Conservation (phyloP, 92 coral and sea anemone species). For the Desmophyllum pertusum region DNA sequence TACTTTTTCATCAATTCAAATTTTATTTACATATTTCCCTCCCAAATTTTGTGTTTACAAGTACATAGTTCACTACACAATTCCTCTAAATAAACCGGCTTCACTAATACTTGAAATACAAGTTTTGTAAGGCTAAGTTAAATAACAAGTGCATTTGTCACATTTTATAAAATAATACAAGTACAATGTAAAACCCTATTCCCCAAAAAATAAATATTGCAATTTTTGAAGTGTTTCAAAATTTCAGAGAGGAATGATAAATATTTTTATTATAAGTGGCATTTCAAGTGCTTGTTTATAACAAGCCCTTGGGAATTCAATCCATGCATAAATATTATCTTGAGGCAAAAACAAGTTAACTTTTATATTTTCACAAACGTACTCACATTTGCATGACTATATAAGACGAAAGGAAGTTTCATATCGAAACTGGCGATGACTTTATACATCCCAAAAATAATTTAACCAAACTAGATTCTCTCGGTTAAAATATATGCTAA, state of each 20-base stretch:
- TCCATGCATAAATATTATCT: too few species aligned
- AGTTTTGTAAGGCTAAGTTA: too few species aligned
- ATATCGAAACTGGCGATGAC: not conserved
- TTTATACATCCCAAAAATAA: not conserved
- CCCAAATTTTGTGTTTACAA: too few species aligned
- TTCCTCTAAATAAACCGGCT: too few species aligned
- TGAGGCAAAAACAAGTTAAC: not conserved
- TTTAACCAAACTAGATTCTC: not conserved
- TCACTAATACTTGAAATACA: too few species aligned
- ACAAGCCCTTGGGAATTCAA: not conserved
- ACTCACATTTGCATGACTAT: not conserved
- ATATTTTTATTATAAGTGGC: not conserved
- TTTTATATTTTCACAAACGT: too few species aligned
- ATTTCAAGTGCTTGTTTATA: slow-evolving; percentile 4
- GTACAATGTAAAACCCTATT: not conserved
- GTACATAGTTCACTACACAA: too few species aligned
- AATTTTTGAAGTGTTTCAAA: not conserved
- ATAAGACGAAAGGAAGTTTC: not conserved
- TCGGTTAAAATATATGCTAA: slow-evolving; percentile 2
- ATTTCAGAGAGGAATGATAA: not conserved
- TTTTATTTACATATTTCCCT: too few species aligned
- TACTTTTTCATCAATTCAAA: too few species aligned
- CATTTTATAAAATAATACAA: too few species aligned
- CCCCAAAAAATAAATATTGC: not conserved
- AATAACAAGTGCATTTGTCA: too few species aligned